Evolutionary conservation across 2,888 invertebrate species (phyloP), one percentile per base, ranked within the genome.

Genomic region (Yponomeuta evonymella): DNA sequence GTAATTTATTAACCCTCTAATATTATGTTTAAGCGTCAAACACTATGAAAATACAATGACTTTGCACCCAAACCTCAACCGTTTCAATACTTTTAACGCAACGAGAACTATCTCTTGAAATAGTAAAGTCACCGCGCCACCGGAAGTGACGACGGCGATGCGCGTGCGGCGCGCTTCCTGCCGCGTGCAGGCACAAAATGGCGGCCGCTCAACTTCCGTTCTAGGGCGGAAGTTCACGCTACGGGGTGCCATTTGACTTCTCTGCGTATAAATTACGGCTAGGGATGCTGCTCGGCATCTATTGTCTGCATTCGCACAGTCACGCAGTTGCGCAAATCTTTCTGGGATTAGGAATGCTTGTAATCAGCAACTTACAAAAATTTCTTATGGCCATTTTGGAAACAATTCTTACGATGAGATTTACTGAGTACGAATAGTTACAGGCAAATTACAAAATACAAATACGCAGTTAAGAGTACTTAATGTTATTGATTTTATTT

Each of bases 131-230:
- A 84, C 81, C 80, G 80, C 80, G 82, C 80, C 75, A 80, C 72
- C 84, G 90, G 91, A 90, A 85, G 85, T 87, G 85, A 86, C 86
- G 79, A 79, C 79, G 83, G 83, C 79, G 80, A 75, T 89, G 90
- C 90, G 90, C 90, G 90, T 88, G 91, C 90, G 90, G 79, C 80
- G 74, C 76, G 80, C 85, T 88, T 90, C 90, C 90, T 83, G 90
- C 85, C 90, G 87, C 90, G 90, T 90, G 89, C 84, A 15, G 82
- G 81, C 82, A 82, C 90, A 91, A 92, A 90, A 92, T 92, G 92
- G 91, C 92, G 89, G 90, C 90, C 77, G 83, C 51, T 79, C 78
- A 75, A 77, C 84, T 90, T 91, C 91, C 90, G 86, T 79, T 74
- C 74, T 76, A 75, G 77, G 76, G 76, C 83, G 86, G 86, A 86